Conservation (phyloP, 2,888 invertebrate species). For the Mycalesis mineus region DNA sequence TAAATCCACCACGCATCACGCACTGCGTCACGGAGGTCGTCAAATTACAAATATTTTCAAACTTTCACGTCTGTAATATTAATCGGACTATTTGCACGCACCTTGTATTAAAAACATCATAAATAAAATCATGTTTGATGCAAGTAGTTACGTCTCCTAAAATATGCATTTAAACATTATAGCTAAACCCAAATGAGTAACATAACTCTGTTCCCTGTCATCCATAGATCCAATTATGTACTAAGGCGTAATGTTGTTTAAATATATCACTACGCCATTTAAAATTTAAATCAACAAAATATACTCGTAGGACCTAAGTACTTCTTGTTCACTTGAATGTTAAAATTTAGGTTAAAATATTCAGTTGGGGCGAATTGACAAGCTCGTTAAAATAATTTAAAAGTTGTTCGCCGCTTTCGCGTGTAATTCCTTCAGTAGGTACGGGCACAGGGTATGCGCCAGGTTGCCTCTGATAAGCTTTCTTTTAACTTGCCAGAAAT, state of each 20-base stretch:
- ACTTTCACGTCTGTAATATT: too few relatives aligned
- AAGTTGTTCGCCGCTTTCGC: conserved; percentile 12
- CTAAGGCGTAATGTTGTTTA: not conserved
- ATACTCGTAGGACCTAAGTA: not conserved
- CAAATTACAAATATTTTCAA: too few relatives aligned
- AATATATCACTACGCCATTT: too few relatives aligned
- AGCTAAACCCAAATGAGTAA: too few relatives aligned
- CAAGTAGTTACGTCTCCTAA: too few relatives aligned
- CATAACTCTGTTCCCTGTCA: not conserved
- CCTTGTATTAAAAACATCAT: too few relatives aligned
- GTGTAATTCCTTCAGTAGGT: conserved; percentile 15
- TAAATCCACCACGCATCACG: too few relatives aligned
- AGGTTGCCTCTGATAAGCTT: conserved; percentile 9
- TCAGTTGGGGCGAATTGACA: conserved; percentile 23
- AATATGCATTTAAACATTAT: too few relatives aligned
- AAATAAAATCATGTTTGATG: too few relatives aligned
- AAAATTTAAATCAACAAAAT: conserved; percentile 3
- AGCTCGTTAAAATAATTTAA: conserved; percentile 27
- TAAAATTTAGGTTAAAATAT: conserved; percentile 29
- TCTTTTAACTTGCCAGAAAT: conserved; percentile 8
- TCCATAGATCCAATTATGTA: not conserved
- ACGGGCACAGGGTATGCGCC: conserved; percentile 8
- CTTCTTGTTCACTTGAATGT: conserved; percentile 18
- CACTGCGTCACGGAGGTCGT: too few relatives aligned
- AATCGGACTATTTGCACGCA: too few relatives aligned